Percentiles rank a stretch among this genome's conserved stretches.
Conservation (phyloP, 2,113 vertebrate genomes). For the Amphiprion percula region DNA sequence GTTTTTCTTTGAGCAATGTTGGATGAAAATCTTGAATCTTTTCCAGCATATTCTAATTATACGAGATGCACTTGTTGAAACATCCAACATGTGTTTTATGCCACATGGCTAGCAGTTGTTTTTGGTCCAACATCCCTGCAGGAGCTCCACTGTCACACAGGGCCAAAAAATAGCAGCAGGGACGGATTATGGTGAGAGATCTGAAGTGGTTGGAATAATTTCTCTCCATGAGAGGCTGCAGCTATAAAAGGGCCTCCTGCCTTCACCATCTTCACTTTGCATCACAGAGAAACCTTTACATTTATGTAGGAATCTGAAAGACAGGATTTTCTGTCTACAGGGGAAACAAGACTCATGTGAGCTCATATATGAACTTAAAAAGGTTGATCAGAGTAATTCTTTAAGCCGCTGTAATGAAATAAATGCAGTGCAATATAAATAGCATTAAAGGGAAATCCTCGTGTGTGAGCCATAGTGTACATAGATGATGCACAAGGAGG, state of each 20-base stretch:
- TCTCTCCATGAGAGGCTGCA: constrained; percentile 19
- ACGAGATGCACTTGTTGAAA: not conserved
- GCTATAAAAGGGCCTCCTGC: constrained; percentile 13
- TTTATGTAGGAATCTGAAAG: not conserved
- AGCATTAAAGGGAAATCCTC: constrained; percentile 8
- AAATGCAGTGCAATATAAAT: not conserved
- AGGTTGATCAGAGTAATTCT: not conserved
- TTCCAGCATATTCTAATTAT: not conserved
- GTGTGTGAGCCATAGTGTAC: not conserved
- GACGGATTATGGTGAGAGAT: constrained; percentile 17
- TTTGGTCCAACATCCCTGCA: not conserved
- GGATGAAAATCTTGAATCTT: not conserved
- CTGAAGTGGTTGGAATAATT: constrained; percentile 4
- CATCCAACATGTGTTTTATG: not conserved
- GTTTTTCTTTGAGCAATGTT: not conserved
- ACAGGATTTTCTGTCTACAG: too few species aligned
- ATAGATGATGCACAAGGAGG: not conserved
- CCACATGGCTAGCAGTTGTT: constrained; percentile 12
- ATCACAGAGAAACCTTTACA: constrained; percentile 2
- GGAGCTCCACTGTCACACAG: constrained; percentile 2
- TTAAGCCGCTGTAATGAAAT: not conserved
- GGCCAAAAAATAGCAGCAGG: constrained; percentile 39
- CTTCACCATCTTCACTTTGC: not conserved
- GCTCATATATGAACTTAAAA: not conserved
- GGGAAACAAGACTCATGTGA: not conserved